Base-by-base conservation (phyloP, 1,140 invertebrate genomes). In the Lepidostoma basale region DNA sequence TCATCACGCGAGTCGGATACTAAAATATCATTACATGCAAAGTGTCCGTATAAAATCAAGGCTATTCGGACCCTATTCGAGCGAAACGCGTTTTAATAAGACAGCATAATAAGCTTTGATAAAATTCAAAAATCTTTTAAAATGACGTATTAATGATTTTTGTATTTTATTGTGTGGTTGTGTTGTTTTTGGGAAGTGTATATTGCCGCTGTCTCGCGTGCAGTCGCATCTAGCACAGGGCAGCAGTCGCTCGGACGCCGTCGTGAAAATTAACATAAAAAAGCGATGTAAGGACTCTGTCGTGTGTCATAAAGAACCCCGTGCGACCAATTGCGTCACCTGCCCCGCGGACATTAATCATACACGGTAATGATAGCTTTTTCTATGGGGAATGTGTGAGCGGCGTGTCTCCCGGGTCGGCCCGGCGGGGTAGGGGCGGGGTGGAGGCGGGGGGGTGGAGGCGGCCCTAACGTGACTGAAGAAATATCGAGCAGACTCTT, bases 271-370 rank as follows among this genome's bases (percentile, higher is more conserved):
- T 72, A 60, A 40, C 70, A 72, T 72, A 72, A 72, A 72, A 72
- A 72, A 68, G 70, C 66, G 54, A 68, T 72, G 54, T 63, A 56
- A 62, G 64, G 60, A 65, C 65, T 72, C 62, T 72, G 70, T 68
- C 70, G 70, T 72, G 70, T 72, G 70, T 72, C 70, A 68, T 71
- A 68, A 72, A 72, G 70, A 71, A 71, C 49, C 47, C 62, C 62
- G 70, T 49, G 54, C 60, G 65, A 44, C 69, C 65, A 67, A 70
- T 70, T 66, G 63, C 69, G 66, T 72, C 70, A 72, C 70, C 70
- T 72, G 70, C 62, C 25, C 56, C n/a, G 47, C 23, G 30, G 33
- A 68, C 70, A 72, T 72, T 72, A 72, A 72, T 72, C 70, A 72
- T 72, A 60, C 54, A 63, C 66, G 16, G 59, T 72, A 72, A 72